These are phyloP conservation scores for Jordanella pulchra DNA, from an alignment of 2,797 vertebrate species.

Conservation along the genomic window DNA sequence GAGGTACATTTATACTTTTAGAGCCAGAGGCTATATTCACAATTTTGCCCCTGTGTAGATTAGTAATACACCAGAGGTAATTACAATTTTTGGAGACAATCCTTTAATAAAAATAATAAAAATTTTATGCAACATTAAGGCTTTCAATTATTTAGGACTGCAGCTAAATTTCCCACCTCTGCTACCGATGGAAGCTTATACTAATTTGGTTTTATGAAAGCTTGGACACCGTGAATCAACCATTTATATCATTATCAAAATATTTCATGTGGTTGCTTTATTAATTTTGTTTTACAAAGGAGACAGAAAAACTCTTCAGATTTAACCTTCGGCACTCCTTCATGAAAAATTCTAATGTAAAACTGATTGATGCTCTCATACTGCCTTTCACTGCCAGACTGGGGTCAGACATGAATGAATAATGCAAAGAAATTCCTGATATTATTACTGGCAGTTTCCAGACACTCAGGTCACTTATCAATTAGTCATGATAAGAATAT, in stretches of 20 bases:
- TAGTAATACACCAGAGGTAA: background rate
- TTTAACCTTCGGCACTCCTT: conserved; percentile 40
- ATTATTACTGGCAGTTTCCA: conserved; percentile 32
- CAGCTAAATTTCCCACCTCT: background rate
- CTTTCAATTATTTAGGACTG: background rate
- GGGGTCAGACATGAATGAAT: conserved; percentile 47
- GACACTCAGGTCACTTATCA: conserved; percentile 23
- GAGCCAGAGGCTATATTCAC: background rate
- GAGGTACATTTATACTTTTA: background rate
- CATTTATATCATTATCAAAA: conserved; percentile 25
- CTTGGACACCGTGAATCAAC: background rate
- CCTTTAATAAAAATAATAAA: background rate
- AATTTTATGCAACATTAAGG: background rate
- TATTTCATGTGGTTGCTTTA: conserved; percentile 18
- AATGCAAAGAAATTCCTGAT: conserved; percentile 49
- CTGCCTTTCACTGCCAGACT: conserved; percentile 23
- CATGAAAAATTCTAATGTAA: conserved; percentile 28
- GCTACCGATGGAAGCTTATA: conserved; percentile 5
- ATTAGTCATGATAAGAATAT: conserved; percentile 15
- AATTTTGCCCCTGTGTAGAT: background rate
- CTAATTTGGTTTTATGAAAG: conserved; percentile 19
- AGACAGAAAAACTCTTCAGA: conserved; percentile 24
- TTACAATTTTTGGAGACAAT: background rate
- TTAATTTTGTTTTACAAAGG: conserved; percentile 30
- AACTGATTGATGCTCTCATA: conserved; percentile 37